Conservation (phyloP, 2,888 invertebrate genomes). For the Trichogramma evanescens region DNA sequence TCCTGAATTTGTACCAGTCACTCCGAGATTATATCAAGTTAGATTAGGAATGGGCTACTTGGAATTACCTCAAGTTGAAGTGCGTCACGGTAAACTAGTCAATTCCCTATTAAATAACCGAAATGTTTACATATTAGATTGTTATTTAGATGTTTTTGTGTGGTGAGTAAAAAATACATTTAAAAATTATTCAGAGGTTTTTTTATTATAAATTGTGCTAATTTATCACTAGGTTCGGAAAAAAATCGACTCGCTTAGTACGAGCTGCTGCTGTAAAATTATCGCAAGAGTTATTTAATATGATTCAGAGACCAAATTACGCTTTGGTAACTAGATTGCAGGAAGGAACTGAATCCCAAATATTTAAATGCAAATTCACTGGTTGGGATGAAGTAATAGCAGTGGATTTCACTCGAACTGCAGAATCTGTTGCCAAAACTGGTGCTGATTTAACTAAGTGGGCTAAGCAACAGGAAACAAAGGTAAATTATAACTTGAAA, state of each 20-base stretch:
- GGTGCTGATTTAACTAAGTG: conserved; percentile 92
- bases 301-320: conserved; percentile 84
- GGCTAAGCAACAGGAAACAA: conserved; percentile 84
- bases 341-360: conserved; percentile 85
- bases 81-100: conserved; percentile 67
- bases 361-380: conserved; percentile 93
- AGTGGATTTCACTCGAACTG: conserved; percentile 96
- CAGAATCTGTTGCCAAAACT: conserved; percentile 91
- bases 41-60: conserved; percentile 97
- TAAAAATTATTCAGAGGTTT: not conserved
- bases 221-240: conserved; percentile 70
- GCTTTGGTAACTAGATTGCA: conserved; percentile 83
- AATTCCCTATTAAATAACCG: conserved; percentile 77
- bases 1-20: conserved; percentile 57
- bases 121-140: conserved; percentile 94
- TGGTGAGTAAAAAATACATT: conserved; percentile 59
- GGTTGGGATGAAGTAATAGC: conserved; percentile 99
- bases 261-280: conserved; percentile 93
- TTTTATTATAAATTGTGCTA: not conserved
- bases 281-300: conserved; percentile 91
- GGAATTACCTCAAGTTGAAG: conserved; percentile 89
- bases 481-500: conserved; percentile 44
- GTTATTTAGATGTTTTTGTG: conserved; percentile 87
- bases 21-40: conserved; percentile 84
- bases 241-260: conserved; percentile 91